A percentile compares a stretch with the other conserved stretches of the same genome.
Conservation (phyloP, 2,113 vertebrate genomes). For the Rostratula benghalensis region DNA sequence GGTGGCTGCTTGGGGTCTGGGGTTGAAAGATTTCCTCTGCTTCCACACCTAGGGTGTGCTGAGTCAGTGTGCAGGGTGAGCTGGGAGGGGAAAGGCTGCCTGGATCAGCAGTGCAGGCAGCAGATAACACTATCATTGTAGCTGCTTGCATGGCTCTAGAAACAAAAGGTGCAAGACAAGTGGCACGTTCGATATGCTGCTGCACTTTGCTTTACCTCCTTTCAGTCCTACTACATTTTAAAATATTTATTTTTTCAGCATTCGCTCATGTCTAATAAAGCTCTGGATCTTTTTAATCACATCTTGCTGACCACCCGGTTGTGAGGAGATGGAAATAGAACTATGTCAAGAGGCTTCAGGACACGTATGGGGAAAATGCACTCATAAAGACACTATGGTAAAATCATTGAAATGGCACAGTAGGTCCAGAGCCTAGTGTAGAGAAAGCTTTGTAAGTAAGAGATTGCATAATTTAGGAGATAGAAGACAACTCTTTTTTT, state of each 20-base stretch:
- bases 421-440: not conserved
- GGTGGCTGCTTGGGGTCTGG: not conserved
- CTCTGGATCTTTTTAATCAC: not conserved
- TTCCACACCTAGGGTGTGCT: accelerated
- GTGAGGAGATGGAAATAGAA: not conserved
- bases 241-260: not conserved
- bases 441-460: not conserved
- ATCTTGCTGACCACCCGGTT: not conserved
- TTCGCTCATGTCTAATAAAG: not conserved
- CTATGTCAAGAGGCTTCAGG: not conserved
- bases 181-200: accelerated
- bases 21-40: not conserved
- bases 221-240: not conserved
- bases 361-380: accelerated
- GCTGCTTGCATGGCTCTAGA: not conserved
- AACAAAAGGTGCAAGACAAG: not conserved
- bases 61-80: not conserved
- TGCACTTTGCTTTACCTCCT: not conserved
- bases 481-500: not conserved
- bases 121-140: not conserved
- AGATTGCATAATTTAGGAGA: not conserved
- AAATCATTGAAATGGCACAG: not conserved
- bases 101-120: not conserved
- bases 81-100: not conserved
- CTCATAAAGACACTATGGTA: not conserved